A percentile compares a stretch with the other conserved stretches of the same genome.
Conservation (phyloP, 1,140 invertebrate species). For the Drosophila sturtevanti region DNA sequence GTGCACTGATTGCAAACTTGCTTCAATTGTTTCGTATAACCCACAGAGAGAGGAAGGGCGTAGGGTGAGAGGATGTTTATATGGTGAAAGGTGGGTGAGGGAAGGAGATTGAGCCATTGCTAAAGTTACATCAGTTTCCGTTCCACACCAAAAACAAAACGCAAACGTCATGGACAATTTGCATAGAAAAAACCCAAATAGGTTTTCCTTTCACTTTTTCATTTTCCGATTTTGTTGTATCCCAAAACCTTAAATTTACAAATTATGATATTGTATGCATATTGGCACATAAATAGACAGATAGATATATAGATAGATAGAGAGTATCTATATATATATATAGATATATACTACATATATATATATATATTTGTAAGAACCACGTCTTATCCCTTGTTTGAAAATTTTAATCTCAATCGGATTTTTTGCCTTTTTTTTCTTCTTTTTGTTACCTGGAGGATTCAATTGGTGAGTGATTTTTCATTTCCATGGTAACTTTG, state of each 20-base stretch:
- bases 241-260: slow-evolving; percentile 10
- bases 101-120: slow-evolving; percentile 37
- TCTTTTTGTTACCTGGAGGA: slow-evolving; percentile 33
- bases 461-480: slow-evolving; percentile 64
- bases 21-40: slow-evolving; percentile 76
- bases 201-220: slow-evolving; percentile 56
- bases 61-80: neutral
- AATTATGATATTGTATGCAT: slow-evolving; percentile 15
- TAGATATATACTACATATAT: too few relatives aligned
- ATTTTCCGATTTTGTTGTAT: slow-evolving; percentile 26
- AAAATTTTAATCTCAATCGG: slow-evolving; percentile 43
- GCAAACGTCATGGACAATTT: slow-evolving; percentile 75
- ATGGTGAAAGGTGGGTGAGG: neutral
- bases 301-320: neutral
- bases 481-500: slow-evolving; percentile 65
- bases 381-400: slow-evolving; percentile 15
- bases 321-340: neutral
- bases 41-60: slow-evolving; percentile 27
- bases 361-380: neutral
- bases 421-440: slow-evolving; percentile 26
- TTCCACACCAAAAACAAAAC: slow-evolving; percentile 54
- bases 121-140: slow-evolving; percentile 63
- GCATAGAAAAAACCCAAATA: slow-evolving; percentile 79
- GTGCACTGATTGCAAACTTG: slow-evolving; percentile 78
- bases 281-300: neutral